A percentile compares a stretch with the other conserved stretches of the same genome.
These are phyloP conservation scores for Ailurus styani DNA, from an alignment of 2,113 vertebrate genomes.

Conservation along the genomic window DNA sequence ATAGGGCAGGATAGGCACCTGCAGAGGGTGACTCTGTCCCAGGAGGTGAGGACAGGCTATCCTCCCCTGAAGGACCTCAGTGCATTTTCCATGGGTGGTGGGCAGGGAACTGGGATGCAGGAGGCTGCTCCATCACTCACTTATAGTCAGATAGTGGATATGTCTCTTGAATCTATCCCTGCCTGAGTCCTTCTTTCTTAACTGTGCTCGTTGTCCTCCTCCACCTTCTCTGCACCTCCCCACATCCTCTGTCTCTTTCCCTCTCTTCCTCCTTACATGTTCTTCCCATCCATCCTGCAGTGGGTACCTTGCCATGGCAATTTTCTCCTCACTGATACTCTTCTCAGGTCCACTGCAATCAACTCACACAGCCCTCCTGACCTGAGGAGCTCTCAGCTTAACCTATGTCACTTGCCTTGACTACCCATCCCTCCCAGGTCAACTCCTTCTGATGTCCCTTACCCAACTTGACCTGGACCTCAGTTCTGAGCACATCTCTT, in stretches of 20 bases:
- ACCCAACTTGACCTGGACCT: not conserved
- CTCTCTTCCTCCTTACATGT: not conserved
- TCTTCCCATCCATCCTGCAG: no score
- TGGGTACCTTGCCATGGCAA: not conserved
- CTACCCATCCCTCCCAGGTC: accelerated
- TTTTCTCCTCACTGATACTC: not conserved
- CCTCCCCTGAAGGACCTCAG: not conserved
- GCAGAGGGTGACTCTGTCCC: not conserved
- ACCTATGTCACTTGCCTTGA: not conserved
- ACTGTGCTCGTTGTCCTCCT: not conserved
- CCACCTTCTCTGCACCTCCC: not conserved
- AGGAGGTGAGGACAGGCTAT: not conserved
- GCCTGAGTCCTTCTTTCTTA: not conserved
- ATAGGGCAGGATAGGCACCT: not conserved
- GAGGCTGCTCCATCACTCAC: not conserved
- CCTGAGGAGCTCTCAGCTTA: not conserved
- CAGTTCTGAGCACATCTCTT: not conserved
- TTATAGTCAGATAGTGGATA: not conserved
- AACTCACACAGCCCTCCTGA: not conserved
- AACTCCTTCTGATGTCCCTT: not conserved
- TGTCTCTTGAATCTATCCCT: not conserved
- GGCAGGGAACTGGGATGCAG: not conserved
- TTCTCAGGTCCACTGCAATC: not conserved
- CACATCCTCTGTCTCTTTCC: not conserved
- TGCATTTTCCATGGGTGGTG: not conserved